Evolutionary conservation across 1,140 invertebrate species (phyloP).

Genomic region (Drosophila obscura): DNA sequence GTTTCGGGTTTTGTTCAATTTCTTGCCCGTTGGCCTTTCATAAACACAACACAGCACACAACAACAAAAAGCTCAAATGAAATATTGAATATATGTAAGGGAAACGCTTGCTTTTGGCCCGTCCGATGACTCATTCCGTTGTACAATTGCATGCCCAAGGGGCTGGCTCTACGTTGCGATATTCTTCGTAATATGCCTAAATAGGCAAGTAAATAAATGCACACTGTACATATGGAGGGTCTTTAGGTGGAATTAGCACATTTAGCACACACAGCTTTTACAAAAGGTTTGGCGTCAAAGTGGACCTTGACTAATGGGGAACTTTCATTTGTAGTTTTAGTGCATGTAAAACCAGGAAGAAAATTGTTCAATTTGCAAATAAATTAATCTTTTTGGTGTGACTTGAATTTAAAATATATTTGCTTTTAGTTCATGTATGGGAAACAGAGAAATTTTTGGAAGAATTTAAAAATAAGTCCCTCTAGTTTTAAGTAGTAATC

Average conservation of each 20-base stretch:
- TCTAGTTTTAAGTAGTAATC: too few species aligned
- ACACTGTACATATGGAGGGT: background rate
- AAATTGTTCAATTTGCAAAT: too few species aligned
- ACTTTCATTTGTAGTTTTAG: too few species aligned
- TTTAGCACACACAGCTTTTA: constrained; percentile 4
- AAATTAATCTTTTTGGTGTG: too few species aligned
- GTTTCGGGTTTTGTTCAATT: constrained; percentile 29
- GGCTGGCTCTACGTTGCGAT: constrained; percentile 26
- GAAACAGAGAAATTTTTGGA: too few species aligned
- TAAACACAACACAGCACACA: constrained; percentile 41
- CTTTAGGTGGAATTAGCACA: constrained; percentile 23
- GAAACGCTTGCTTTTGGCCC: constrained; percentile 34
- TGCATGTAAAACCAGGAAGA: too few species aligned
- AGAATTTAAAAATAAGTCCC: too few species aligned
- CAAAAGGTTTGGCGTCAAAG: background rate
- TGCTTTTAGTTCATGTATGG: too few species aligned
- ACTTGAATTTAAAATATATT: too few species aligned
- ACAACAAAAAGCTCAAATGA: constrained; percentile 41
- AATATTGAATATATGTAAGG: constrained; percentile 44
- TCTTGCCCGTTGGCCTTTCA: constrained; percentile 48
- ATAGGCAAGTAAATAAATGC: constrained; percentile 15
- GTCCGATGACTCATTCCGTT: constrained; percentile 47
- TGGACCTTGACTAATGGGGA: background rate
- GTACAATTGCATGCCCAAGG: constrained; percentile 27
- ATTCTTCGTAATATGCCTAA: constrained; percentile 33